Evolutionary conservation across 2,797 vertebrate genomes (phyloP), one percentile per base, ranked within the genome.

Genomic region (Anguilla obscura): DNA sequence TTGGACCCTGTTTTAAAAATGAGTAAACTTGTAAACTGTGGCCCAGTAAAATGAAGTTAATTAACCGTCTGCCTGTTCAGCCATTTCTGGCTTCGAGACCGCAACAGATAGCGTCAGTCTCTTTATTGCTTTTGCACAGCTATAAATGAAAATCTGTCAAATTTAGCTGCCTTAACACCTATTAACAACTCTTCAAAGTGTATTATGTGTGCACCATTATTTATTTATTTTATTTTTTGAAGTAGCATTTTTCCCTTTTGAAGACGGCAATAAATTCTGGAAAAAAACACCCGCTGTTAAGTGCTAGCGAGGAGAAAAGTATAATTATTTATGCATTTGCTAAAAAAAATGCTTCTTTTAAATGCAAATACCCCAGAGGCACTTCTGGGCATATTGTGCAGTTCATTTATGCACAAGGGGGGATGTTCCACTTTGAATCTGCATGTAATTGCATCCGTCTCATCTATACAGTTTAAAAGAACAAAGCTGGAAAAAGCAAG

Each of bases 351-450:
- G 90, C 86, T 89, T 69, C 90, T 94, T 94, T 95, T 93, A 94
- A 93, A 95, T 93, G 93, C 92, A 94, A 95, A 95, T 93, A 91
- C 92, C 90, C 91, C 86, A 56, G 89, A 94, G 92, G 90, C 90
- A 90, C 88, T 89, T 50, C 88, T 89, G 90, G 87, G 88, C 90
- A 94, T 92, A 93, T 93, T 87, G 12, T 87, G 89, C 86, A 89
- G 94, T 90, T 93, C 88, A 93, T 92, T 91, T 93, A 92, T 89
- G 94, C 92, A 91, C 91, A 69, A 40, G 85, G 87, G 86, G 87
- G 91, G 90, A 85, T 48, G 88, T 90, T 93, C 90, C 88, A 84
- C 92, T 90, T 69, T 84, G 86, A 92, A 94, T 93, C 92, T 90
- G 91, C 90, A 92, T 93, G 90, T 91, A 92, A 93, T 89, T 91